Base-by-base conservation (phyloP, 2,113 vertebrate genomes). In the Micronycteris hirsuta region DNA sequence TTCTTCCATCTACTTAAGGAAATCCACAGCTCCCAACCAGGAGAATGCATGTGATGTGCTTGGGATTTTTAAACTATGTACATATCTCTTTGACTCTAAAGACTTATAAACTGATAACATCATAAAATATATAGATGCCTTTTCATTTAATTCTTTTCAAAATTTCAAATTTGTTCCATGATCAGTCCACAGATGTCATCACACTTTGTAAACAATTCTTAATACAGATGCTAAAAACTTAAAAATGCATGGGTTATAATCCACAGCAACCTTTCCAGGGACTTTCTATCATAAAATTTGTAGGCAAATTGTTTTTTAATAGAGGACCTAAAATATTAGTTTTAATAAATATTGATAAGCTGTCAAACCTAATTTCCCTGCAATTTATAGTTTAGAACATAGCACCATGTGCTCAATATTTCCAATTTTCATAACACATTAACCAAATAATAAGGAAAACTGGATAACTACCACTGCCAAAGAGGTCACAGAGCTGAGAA, bases 291-390 rank as follows among this genome's bases (percentile, higher is more conserved):
- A 38, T 87, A 94, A 84, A 38, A 78, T 93, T 43, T 83, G 16
- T 63, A n/a, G 58, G 7, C 9, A 93, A 87, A 58, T 43, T 81
- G 10, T 26, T 52, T 47, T 71, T 96, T 76, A 58, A 28, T 24
- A 94, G 38, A 67, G 16, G 15, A 77, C 5, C 77, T 12, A 80
- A 93, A 89, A 92, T 52, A 54, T 5, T 11, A 63, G 16, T 47
- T 61, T 91, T 97, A 89, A 36, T 54, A 95, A 96, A 84, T 85
- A 94, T 9, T 65, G 38, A 36, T 82, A 76, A 92, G 24, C 31
- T 70, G 13, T 76, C 52, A 80, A 31, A n/a, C 13, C 14, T 71
- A 65, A 63, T 83, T 84, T 96, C 28, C 49, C 7, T 65, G 28
- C 33, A 91, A 76, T 33, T 61, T 71, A 47, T 52, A 58, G 78